Conservation (phyloP, 2,797 vertebrate genomes). For the Dipus sagitta region DNA sequence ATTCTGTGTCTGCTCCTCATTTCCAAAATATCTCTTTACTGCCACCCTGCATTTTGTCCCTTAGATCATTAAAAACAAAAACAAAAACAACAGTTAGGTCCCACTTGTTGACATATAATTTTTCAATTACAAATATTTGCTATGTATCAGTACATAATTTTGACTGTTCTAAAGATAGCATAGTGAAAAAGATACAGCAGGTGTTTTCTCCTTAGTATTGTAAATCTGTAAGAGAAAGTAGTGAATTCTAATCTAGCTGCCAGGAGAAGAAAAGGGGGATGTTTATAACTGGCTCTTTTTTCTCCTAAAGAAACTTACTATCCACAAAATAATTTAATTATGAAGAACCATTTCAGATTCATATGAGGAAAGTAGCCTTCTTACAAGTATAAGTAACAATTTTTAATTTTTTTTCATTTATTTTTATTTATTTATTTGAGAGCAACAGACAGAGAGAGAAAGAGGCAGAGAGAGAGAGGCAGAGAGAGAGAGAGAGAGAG, state of each 20-base stretch:
- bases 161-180: background rate
- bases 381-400: background rate
- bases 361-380: background rate
- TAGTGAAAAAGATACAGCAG: background rate
- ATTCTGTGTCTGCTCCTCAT: background rate
- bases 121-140: background rate
- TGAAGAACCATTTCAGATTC: background rate
- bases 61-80: background rate
- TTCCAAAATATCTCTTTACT: background rate
- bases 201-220: background rate
- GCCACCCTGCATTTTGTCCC: accelerated
- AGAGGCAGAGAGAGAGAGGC: no score
- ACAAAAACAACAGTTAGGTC: background rate
- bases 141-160: background rate
- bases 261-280: background rate
- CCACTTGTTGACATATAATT: background rate
- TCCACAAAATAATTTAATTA: background rate
- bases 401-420: background rate
- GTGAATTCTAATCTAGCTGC: background rate
- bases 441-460: no score
- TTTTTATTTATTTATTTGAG: no score
- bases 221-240: background rate
- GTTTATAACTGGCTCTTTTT: background rate
- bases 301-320: background rate
- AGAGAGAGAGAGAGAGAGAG: no score